Evolutionary conservation across 2,113 vertebrate species (phyloP).

Genomic region (Nestor notabilis): DNA sequence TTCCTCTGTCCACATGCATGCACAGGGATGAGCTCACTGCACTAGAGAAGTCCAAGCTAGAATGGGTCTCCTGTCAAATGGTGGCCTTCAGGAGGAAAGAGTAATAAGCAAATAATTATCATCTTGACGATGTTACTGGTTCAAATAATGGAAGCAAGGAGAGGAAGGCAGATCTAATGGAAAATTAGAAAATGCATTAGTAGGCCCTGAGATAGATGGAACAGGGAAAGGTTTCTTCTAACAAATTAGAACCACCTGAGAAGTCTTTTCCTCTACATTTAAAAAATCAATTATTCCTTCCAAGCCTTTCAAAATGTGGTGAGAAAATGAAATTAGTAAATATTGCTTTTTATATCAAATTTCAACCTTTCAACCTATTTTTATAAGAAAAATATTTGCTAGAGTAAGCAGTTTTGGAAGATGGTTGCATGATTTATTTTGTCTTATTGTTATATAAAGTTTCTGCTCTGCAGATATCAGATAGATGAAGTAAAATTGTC

Average conservation of each 20-base stretch:
- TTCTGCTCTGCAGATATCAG: background rate
- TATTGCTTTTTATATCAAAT: slow-evolving; percentile 4
- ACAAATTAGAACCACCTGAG: background rate
- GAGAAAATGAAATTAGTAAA: slow-evolving; percentile 13
- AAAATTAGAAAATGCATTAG: background rate
- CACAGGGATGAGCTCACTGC: fast-evolving
- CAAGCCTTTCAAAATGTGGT: background rate
- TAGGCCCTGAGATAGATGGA: background rate
- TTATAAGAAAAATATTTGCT: background rate
- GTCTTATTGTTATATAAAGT: background rate
- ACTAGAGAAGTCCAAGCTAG: background rate
- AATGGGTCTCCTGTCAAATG: background rate
- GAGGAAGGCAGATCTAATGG: background rate
- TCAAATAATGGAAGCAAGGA: background rate
- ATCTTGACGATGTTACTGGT: background rate
- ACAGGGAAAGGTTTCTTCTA: background rate
- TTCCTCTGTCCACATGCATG: background rate
- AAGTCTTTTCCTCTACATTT: background rate
- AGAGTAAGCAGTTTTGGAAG: background rate
- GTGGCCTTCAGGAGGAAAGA: background rate
- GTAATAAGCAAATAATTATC: background rate
- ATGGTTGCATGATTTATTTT: background rate
- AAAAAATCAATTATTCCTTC: background rate
- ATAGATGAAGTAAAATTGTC: background rate
- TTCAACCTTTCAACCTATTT: background rate